Conservation (phyloP, 1,140 invertebrate genomes). For the Tribolium castaneum region DNA sequence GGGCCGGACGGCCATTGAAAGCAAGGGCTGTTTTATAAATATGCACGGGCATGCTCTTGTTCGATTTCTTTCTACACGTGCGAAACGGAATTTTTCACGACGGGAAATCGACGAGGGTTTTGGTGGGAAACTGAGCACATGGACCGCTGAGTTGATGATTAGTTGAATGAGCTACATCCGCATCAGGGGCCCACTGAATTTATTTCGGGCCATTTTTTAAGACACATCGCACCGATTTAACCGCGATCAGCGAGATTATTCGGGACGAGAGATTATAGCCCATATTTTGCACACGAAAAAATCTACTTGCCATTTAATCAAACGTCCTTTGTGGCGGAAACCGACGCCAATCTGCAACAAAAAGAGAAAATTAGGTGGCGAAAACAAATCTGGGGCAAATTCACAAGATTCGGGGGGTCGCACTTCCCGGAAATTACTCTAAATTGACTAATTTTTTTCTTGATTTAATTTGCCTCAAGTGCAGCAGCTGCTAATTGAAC, state of each 20-base stretch:
- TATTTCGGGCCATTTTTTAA: conserved; percentile 22
- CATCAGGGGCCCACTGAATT: conserved; percentile 19
- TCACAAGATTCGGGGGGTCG: background rate
- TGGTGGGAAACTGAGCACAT: conserved; percentile 19
- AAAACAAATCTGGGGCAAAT: background rate
- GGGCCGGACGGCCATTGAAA: conserved; percentile 1
- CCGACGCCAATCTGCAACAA: background rate
- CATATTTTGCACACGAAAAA: background rate
- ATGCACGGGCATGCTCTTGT: conserved; percentile 10
- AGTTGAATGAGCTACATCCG: conserved; percentile 29
- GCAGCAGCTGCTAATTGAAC: background rate
- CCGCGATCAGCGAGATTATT: background rate
- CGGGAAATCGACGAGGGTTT: conserved; percentile 21
- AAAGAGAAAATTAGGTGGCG: background rate
- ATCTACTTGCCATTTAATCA: background rate
- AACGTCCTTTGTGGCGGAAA: background rate
- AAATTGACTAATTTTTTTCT: background rate
- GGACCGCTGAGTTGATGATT: conserved; percentile 1
- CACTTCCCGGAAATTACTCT: background rate
- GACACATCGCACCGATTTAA: conserved; percentile 5
- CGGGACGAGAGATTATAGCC: background rate
- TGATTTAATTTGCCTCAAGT: background rate
- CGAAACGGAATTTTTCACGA: conserved; percentile 27
- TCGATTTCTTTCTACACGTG: conserved; percentile 11
- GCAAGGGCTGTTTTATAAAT: conserved; percentile 20